Percentiles rank a stretch among this genome's conserved stretches.
Conservation (phyloP, 2,888 invertebrate genomes). For the Ellobium chinense region DNA sequence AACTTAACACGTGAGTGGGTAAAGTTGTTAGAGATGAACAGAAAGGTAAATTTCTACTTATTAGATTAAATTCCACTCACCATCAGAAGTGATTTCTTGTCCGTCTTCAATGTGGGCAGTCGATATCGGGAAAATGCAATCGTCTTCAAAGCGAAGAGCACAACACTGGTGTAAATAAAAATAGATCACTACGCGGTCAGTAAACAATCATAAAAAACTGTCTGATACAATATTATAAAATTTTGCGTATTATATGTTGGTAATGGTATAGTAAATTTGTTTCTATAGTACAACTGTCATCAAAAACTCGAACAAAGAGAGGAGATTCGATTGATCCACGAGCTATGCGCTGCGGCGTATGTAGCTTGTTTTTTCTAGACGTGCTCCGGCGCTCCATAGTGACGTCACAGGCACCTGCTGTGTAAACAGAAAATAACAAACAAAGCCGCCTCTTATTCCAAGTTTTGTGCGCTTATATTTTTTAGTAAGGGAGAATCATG, state of each 20-base stretch:
- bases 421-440: slow-evolving; percentile 74
- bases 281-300: not conserved
- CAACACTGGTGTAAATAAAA: slow-evolving; percentile 75
- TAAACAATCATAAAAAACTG: slow-evolving; percentile 33
- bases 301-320: not conserved
- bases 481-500: too few species aligned
- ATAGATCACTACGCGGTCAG: slow-evolving; percentile 69
- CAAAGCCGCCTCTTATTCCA: too few species aligned
- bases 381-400: slow-evolving; percentile 54
- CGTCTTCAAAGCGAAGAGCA: slow-evolving; percentile 61
- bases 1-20: slow-evolving; percentile 34
- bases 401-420: slow-evolving; percentile 76
- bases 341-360: slow-evolving; percentile 47
- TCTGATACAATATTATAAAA: not conserved
- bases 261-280: not conserved
- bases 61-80: slow-evolving; percentile 15
- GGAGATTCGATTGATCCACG: not conserved
- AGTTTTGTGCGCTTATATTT: too few species aligned
- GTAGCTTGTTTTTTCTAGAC: slow-evolving; percentile 65
- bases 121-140: slow-evolving; percentile 46
- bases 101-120: not conserved
- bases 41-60: not conserved
- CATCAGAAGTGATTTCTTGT: slow-evolving; percentile 13
- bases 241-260: not conserved
- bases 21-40: not conserved